These are phyloP conservation scores for Rhamnusium bicolor DNA, from an alignment of 2,888 invertebrate genomes.

Conservation along the genomic window DNA sequence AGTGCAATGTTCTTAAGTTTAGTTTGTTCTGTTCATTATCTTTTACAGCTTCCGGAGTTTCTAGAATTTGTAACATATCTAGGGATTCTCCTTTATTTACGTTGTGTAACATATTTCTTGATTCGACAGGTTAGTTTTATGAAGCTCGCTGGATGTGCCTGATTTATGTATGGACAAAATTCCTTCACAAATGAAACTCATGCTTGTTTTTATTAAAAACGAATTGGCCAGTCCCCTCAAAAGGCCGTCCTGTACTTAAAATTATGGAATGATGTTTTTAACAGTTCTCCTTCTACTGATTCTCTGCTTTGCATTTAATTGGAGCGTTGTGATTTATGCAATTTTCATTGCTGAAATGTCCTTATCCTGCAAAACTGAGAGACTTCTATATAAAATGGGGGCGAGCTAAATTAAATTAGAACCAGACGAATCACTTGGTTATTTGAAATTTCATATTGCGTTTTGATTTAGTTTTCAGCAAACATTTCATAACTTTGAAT, in stretches of 20 bases:
- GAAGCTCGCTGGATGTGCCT: no score
- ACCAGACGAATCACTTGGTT: conserved; percentile 17
- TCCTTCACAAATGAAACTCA: no score
- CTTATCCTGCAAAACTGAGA: not conserved
- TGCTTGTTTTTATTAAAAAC: no score
- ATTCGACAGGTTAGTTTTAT: no score
- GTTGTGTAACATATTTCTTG: no score
- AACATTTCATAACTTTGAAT: not conserved
- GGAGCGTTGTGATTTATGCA: conserved; percentile 21
- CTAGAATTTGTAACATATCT: no score
- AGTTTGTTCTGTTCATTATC: no score
- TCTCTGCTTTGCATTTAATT: conserved; percentile 16
- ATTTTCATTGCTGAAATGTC: conserved; percentile 26
- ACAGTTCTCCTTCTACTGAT: conserved; percentile 4
- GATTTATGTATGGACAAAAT: no score
- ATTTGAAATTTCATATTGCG: conserved; percentile 22
- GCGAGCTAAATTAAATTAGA: conserved; percentile 26
- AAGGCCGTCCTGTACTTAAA: not conserved
- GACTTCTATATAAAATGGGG: conserved; percentile 11
- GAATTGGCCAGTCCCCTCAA: not conserved
- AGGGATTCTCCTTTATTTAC: no score
- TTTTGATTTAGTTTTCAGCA: conserved; percentile 8
- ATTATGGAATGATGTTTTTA: not conserved
- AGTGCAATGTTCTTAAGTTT: no score
- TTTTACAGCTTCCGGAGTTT: no score